These are phyloP conservation scores for Luehdorfia chinensis DNA, from an alignment of 1,140 invertebrate genomes.

Conservation along the genomic window DNA sequence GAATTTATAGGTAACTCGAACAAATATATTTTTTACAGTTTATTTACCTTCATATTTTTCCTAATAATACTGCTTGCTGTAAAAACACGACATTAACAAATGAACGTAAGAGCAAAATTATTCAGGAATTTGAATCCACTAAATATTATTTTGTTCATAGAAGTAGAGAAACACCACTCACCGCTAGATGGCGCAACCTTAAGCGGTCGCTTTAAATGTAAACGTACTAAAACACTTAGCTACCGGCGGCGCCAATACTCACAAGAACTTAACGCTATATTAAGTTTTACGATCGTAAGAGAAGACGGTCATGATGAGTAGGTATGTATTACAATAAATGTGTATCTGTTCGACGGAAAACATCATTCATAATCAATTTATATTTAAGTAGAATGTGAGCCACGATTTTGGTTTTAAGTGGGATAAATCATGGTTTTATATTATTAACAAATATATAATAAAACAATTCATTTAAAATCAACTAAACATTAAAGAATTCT, in stretches of 20 bases:
- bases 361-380: constrained; percentile 16
- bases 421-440: constrained; percentile 12
- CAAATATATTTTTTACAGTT: too few species aligned
- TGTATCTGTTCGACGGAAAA: constrained; percentile 8
- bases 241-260: constrained; percentile 9
- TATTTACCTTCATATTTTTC: too few species aligned
- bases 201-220: not conserved
- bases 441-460: constrained; percentile 21
- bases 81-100: too few species aligned
- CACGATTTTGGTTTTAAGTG: not conserved
- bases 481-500: too few species aligned
- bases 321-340: constrained; percentile 11
- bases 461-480: too few species aligned
- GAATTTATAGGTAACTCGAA: not conserved
- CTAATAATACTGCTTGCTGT: too few species aligned
- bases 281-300: constrained; percentile 27
- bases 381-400: not conserved
- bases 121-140: too few species aligned
- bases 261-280: constrained; percentile 26
- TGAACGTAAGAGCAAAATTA: too few species aligned
- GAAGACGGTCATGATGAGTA: constrained; percentile 15
- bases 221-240: constrained; percentile 2
- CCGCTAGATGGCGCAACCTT: constrained; percentile 23
- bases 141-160: too few species aligned
- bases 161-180: constrained; percentile 2